phyloP scores from a whole-genome alignment of 1,140 invertebrate genomes.

The Matsumurasca onukii region DNA sequence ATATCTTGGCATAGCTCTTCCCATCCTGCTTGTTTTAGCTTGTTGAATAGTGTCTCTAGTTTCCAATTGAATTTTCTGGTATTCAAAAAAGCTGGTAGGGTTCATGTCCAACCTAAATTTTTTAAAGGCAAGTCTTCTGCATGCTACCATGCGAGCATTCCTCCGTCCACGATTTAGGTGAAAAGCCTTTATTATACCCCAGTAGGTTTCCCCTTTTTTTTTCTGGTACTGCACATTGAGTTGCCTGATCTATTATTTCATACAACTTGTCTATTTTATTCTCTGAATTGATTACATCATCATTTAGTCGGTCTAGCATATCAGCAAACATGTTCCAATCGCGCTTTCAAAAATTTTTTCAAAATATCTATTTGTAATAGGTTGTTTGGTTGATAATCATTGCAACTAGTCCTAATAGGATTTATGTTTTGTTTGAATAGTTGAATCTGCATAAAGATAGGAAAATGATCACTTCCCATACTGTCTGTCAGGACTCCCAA shows the following conservation, averaged over 20 bases:
- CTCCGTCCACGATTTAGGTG: background rate
- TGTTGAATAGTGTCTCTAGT: background rate
- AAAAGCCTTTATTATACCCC: too few species aligned
- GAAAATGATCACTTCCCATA: background rate
- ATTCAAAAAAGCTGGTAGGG: background rate
- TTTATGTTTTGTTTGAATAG: too few species aligned
- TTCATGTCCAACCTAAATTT: background rate
- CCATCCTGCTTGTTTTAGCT: background rate
- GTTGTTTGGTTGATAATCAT: too few species aligned
- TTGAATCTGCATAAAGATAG: background rate
- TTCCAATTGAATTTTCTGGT: background rate
- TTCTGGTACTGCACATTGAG: too few species aligned
- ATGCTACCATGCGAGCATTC: background rate
- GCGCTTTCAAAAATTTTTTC: background rate
- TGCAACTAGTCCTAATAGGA: too few species aligned
- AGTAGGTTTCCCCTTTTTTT: too few species aligned
- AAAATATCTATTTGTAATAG: too few species aligned
- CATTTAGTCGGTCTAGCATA: background rate
- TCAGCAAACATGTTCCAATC: background rate
- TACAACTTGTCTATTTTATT: background rate
- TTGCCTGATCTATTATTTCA: background rate
- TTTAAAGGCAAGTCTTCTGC: background rate
- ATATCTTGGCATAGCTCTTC: constrained; percentile 1
- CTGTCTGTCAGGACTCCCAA: background rate
- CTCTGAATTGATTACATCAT: background rate